Conservation (phyloP, 1,140 invertebrate genomes). For the Neoseiulus cucumeris region DNA sequence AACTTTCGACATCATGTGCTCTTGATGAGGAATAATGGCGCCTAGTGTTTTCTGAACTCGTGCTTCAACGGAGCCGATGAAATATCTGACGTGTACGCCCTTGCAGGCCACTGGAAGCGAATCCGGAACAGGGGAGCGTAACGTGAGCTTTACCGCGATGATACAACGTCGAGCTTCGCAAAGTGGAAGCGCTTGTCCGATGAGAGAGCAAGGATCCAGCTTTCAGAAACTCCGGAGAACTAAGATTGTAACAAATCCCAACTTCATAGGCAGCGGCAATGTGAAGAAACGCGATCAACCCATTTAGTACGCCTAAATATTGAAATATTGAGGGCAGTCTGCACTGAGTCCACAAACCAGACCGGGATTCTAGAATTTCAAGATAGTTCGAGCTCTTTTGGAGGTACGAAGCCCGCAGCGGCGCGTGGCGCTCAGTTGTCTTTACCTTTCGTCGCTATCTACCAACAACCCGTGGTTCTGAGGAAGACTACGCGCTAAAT, state of each 20-base stretch:
- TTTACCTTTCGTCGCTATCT: too few relatives aligned
- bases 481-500: too few relatives aligned
- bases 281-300: not conserved
- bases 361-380: too few relatives aligned
- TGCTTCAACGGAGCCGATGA: not conserved
- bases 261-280: not conserved
- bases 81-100: not conserved
- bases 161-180: not conserved
- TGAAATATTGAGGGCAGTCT: too few relatives aligned
- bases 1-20: not conserved
- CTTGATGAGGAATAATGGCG: too few relatives aligned
- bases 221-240: not conserved
- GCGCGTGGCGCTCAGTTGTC: too few relatives aligned
- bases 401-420: too few relatives aligned
- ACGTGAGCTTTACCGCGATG: conserved; percentile 5
- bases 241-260: not conserved
- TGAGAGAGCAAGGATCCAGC: not conserved
- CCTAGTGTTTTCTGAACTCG: not conserved
- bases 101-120: not conserved
- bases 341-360: too few relatives aligned
- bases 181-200: not conserved
- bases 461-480: too few relatives aligned
- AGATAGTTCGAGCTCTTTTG: too few relatives aligned
- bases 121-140: not conserved
- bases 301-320: too few relatives aligned